phyloP scores from a whole-genome alignment of 1,140 invertebrate species.

The Diachasmimorpha longicaudata region DNA sequence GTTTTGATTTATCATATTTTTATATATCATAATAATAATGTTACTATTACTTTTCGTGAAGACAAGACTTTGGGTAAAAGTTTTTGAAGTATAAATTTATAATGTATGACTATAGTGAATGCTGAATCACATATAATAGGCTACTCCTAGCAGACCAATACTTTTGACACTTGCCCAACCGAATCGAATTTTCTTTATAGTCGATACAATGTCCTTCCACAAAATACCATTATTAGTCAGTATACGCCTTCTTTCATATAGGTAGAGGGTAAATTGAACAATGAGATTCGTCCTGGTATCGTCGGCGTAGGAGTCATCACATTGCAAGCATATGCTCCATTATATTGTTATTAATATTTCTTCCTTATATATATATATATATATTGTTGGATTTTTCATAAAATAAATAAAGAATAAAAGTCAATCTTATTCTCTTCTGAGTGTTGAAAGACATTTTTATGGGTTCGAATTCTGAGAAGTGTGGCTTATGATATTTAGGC shows the following conservation, averaged over 20 bases:
- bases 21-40: no score
- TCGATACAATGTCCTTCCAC: slow-evolving; percentile 3
- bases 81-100: slow-evolving; percentile 17
- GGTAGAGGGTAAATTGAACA: slow-evolving; percentile 26
- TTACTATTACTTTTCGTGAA: no score
- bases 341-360: neutral
- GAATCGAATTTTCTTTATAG: slow-evolving; percentile 57
- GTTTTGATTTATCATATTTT: no score
- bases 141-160: slow-evolving; percentile 43
- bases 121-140: slow-evolving; percentile 9
- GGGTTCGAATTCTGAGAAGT: no score
- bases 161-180: slow-evolving; percentile 61
- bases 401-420: no score
- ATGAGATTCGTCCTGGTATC: slow-evolving; percentile 33
- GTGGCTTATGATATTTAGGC: no score
- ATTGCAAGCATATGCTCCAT: neutral
- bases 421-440: no score
- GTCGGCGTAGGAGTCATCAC: neutral
- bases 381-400: no score
- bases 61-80: neutral
- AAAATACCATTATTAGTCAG: neutral
- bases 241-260: neutral
- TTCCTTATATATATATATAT: neutral
- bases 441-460: no score
- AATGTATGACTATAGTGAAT: slow-evolving; percentile 38